Evolutionary conservation across 2,113 vertebrate genomes (phyloP).

Genomic region (Lethenteron camtschaticum): DNA sequence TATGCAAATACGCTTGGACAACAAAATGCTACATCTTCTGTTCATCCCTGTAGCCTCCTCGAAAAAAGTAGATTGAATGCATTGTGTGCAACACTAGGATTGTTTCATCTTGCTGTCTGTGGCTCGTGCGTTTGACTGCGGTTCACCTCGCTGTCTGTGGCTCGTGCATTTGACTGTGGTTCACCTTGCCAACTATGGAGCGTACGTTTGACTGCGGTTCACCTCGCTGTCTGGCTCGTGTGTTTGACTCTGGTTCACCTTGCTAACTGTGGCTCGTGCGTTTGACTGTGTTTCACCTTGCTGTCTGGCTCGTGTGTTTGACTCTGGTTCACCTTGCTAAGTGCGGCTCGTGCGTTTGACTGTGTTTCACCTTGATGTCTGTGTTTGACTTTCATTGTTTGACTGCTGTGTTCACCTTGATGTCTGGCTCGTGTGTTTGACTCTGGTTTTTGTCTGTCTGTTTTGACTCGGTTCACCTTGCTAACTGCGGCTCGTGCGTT

Average conservation of each 20-base stretch:
- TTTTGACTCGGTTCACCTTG: too few species aligned
- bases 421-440: background rate
- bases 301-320: slow-evolving; percentile 5
- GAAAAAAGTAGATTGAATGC: too few species aligned
- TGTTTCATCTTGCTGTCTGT: background rate
- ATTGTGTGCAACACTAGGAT: background rate
- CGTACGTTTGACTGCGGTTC: background rate
- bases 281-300: background rate
- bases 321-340: too few species aligned
- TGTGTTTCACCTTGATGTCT: too few species aligned
- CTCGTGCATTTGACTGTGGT: background rate
- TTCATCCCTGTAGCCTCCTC: too few species aligned
- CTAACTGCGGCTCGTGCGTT: background rate
- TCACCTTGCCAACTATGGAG: background rate
- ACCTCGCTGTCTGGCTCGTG: background rate
- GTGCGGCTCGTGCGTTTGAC: background rate
- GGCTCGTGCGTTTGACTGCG: background rate
- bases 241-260: background rate
- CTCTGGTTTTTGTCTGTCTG: too few species aligned
- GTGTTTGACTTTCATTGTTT: background rate
- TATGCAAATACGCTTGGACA: too few species aligned
- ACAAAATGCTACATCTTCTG: too few species aligned
- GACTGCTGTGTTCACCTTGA: background rate
- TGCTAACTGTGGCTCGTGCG: too few species aligned
- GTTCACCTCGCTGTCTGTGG: background rate